Conservation (phyloP, 2,113 vertebrate species). For the Cheilinus undulatus region DNA sequence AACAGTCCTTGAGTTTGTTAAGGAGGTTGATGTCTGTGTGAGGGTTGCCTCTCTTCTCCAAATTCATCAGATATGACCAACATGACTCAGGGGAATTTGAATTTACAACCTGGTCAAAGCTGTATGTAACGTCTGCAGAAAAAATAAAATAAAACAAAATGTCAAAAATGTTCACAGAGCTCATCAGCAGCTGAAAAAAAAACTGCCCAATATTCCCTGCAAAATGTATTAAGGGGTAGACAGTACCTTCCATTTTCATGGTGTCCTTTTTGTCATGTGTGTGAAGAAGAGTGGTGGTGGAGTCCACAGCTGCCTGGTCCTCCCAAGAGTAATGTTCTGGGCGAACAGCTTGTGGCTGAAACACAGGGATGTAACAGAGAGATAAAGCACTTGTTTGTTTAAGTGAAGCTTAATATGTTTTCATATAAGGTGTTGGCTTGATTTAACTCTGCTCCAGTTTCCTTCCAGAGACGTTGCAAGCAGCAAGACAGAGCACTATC, state of each 20-base stretch:
- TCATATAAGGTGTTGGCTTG: too few relatives aligned
- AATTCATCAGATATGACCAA: slow-evolving; percentile 85
- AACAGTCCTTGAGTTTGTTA: slow-evolving; percentile 90
- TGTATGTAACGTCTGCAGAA: slow-evolving; percentile 88
- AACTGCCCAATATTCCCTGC: too few relatives aligned
- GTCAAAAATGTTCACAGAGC: not conserved
- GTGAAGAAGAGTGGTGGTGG: slow-evolving; percentile 78
- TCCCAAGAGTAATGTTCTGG: slow-evolving; percentile 64
- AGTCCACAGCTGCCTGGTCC: slow-evolving; percentile 63
- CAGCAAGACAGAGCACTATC: too few relatives aligned
- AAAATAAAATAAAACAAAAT: not conserved
- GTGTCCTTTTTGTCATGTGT: slow-evolving; percentile 47
- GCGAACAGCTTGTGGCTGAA: slow-evolving; percentile 68
- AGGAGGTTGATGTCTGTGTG: slow-evolving; percentile 84
- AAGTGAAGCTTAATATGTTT: too few relatives aligned
- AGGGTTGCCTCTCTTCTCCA: slow-evolving; percentile 89
- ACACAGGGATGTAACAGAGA: not conserved
- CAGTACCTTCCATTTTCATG: slow-evolving; percentile 66
- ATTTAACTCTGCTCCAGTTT: too few relatives aligned
- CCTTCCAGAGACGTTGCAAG: too few relatives aligned
- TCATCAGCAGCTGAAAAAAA: too few relatives aligned
- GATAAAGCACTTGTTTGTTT: too few relatives aligned
- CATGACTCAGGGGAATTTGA: slow-evolving; percentile 91
- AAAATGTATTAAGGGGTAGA: not conserved
- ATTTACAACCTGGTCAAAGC: slow-evolving; percentile 87